Evolutionary conservation across 2,888 invertebrate genomes (phyloP), one percentile per base, ranked within the genome.

Genomic region (Melipona beecheii): DNA sequence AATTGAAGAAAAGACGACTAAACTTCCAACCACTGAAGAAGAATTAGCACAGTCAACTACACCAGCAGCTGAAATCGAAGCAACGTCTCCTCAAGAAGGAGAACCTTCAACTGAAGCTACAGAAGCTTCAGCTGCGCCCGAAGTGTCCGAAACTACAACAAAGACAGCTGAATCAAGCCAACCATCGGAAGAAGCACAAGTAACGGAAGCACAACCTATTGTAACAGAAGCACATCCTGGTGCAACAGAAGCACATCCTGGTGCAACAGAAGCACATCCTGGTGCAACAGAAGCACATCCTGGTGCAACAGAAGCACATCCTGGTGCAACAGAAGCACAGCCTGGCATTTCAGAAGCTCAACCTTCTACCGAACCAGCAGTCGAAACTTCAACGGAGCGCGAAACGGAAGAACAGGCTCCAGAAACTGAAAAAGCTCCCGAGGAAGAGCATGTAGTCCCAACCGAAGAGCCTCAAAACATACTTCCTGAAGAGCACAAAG

Each of bases 371-470:
- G 89, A 88, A 76, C 58, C 78, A 27, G 31, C 71, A 0, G 17
- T 72, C 2, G 87, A 87, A 78, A n/a, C 71, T 50, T 66, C 90
- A 9, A 86, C 83, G 43, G 43, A 43, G 43, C 43, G 43, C 9
- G 9, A 43, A 27, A 24, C 77, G 0, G 70, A 56, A 49, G 65
- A 71, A 24, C 75, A 80, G 21, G 2, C 54, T 54, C 68, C 85
- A 58, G 83, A 65, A 74, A 54, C 58, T 11, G 73, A 54, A 58
- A 74, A 58, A 21, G 24, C 75, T 5, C 52, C 82, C 9, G 81
- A 82, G 62, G 78, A 78, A 13, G 78, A 81, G 27, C 43, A 66
- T 21, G 13, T 74, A 69, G 49, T 58, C 13, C 54, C 79, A 6
- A 77, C 76, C 15, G 85, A 87, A 71, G 13, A 52, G 31, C 70